Base-by-base conservation (phyloP, 37 sponge, comb jelly and placozoan genomes). In the Ephydatia muelleri region DNA sequence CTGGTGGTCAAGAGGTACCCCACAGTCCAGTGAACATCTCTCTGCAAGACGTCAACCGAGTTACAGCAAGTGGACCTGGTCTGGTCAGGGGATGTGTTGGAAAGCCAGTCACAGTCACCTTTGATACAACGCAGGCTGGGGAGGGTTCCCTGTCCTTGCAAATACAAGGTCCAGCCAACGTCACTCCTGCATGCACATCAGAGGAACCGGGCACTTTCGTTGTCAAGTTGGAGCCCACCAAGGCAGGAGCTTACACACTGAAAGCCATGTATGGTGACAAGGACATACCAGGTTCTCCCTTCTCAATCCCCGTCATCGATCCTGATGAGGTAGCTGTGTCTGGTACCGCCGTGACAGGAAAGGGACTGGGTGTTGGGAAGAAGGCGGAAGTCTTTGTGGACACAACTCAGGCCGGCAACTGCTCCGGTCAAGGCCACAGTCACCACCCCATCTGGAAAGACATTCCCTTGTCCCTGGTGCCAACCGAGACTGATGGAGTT, bases 81-180 rank as follows among this genome's bases (percentile, higher is more conserved):
- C 67, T 95, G 72, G 82, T 84, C 13, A 78, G 35, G 32, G 90
- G 90, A 25, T 64, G 69, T 23, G 93, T 80, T 21, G 73, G 83
- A 33, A 67, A 85, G 39, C 88, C 89, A 34, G 83, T 90, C 49
- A 35, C 67, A 23, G 94, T 94, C 38, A 85, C 87, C 0, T 79
- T 96, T 0, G 96, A 98, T 75, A 80, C 92, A 16, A 32, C 88
- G 12, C 87, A 96, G 1, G 96, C 96, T 27, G 98, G 98, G 2
- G 91, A 96, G 49, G 98, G 96, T 19, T 36, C 81, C 22, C 84
- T 98, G 3, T 81, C 70, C 0, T 11, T 96, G 29, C 35, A 72
- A 5, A 49, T 96, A 6, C 40, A 48, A 0, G 97, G 97, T 23
- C 97, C 97, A 3, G 71, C 74, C 0, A 68, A 89, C 21, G 75